These are phyloP conservation scores for Sorex maritimensis DNA, from an alignment of 2,797 vertebrate genomes.

Conservation along the genomic window DNA sequence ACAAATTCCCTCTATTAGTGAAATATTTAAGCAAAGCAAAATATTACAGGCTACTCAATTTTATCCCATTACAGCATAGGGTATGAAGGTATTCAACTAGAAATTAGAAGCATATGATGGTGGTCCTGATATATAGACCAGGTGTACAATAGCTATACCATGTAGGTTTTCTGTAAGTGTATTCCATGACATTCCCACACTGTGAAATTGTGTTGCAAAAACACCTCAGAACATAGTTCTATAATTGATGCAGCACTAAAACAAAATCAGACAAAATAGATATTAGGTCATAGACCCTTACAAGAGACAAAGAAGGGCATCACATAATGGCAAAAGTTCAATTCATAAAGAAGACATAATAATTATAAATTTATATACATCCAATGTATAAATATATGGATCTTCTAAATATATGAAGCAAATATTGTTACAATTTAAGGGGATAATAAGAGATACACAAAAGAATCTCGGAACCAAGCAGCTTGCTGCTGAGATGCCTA, in stretches of 20 bases:
- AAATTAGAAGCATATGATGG: not conserved
- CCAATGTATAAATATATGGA: not conserved
- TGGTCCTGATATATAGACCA: too few relatives aligned
- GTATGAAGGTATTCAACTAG: not conserved
- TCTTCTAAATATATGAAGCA: not conserved
- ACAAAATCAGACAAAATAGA: not conserved
- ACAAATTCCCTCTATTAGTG: not conserved
- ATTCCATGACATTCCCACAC: too few relatives aligned
- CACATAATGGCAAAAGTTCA: not conserved
- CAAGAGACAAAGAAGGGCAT: not conserved
- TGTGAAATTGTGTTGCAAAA: too few relatives aligned
- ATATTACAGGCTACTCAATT: not conserved
- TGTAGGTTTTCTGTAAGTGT: too few relatives aligned
- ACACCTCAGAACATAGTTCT: too few relatives aligned
- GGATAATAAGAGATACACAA: not conserved
- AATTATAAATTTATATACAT: not conserved
- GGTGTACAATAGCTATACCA: too few relatives aligned
- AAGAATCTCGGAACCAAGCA: too few relatives aligned
- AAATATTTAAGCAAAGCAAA: constrained; percentile 2
- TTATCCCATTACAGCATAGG: not conserved
- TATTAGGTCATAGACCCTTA: not conserved
- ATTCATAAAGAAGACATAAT: not conserved
- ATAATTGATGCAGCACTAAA: too few relatives aligned
- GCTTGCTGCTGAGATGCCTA: too few relatives aligned
- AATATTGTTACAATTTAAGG: not conserved